Conservation (phyloP, 2,888 invertebrate genomes). For the Ornithoptera alexandrae region DNA sequence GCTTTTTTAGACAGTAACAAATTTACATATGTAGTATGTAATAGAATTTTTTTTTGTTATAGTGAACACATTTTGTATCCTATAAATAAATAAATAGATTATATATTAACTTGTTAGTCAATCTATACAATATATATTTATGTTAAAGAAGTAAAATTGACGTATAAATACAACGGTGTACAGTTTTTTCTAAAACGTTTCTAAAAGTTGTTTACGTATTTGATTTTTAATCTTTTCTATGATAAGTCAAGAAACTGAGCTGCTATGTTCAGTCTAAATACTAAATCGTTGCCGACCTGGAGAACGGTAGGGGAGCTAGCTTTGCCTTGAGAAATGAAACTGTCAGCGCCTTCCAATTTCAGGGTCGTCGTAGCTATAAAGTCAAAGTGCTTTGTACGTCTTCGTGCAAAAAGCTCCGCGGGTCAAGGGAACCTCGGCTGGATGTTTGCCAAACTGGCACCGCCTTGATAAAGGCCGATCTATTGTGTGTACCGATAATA, state of each 20-base stretch:
- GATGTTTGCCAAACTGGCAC: constrained; percentile 24
- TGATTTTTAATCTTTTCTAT: background rate
- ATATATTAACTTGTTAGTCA: too few species aligned
- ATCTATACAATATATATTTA: background rate
- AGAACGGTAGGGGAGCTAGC: constrained; percentile 13
- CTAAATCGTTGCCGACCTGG: background rate
- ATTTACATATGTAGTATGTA: too few species aligned
- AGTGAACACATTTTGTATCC: too few species aligned
- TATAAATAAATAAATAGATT: too few species aligned
- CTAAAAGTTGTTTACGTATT: background rate
- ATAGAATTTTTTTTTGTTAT: too few species aligned
- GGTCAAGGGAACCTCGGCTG: constrained; percentile 50
- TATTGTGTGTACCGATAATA: background rate
- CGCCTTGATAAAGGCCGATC: constrained; percentile 12
- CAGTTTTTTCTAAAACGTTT: background rate
- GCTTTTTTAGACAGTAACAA: too few species aligned
- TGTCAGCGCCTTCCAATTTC: constrained; percentile 35
- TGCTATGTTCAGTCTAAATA: constrained; percentile 6
- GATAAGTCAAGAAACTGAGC: background rate
- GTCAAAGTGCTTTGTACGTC: constrained; percentile 35
- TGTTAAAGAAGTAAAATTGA: background rate
- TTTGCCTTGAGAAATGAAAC: constrained; percentile 40
- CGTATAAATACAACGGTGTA: background rate
- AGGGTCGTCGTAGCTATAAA: constrained; percentile 43
- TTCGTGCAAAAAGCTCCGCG: constrained; percentile 39